Conservation (phyloP, 2,113 vertebrate species). For the Megalops atlanticus region DNA sequence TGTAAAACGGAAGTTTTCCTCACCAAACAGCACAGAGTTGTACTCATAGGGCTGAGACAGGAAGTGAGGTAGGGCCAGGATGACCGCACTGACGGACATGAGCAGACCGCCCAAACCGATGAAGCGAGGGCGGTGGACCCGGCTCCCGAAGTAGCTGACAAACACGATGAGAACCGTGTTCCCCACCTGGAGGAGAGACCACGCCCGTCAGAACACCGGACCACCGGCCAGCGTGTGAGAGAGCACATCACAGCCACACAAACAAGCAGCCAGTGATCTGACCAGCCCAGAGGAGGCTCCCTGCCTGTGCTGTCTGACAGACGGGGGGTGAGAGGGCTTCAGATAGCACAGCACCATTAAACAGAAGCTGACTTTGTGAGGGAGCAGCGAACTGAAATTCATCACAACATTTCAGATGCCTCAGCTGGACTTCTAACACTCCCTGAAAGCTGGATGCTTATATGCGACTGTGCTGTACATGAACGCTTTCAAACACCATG, state of each 20-base stretch:
- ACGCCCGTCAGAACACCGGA: neutral
- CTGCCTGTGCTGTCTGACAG: neutral
- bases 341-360: neutral
- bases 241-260: neutral
- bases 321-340: neutral
- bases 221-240: neutral
- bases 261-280: neutral
- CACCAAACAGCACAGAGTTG: constrained; percentile 64
- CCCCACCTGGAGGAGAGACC: constrained; percentile 75
- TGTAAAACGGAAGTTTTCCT: constrained; percentile 29
- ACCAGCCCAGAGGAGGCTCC: neutral
- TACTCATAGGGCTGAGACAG: constrained; percentile 81
- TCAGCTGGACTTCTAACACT: neutral
- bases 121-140: constrained; percentile 84
- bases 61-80: constrained; percentile 94
- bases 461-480: too few species aligned
- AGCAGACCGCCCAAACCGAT: constrained; percentile 86
- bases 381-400: too few species aligned
- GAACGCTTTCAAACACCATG: too few species aligned
- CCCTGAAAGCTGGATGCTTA: neutral
- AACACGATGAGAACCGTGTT: constrained; percentile 91
- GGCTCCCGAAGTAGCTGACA: constrained; percentile 91
- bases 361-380: too few species aligned
- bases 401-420: neutral
- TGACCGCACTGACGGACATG: constrained; percentile 82